These are phyloP conservation scores for Lissonota sp. DNA, from an alignment of 2,888 invertebrate species.

Conservation along the genomic window DNA sequence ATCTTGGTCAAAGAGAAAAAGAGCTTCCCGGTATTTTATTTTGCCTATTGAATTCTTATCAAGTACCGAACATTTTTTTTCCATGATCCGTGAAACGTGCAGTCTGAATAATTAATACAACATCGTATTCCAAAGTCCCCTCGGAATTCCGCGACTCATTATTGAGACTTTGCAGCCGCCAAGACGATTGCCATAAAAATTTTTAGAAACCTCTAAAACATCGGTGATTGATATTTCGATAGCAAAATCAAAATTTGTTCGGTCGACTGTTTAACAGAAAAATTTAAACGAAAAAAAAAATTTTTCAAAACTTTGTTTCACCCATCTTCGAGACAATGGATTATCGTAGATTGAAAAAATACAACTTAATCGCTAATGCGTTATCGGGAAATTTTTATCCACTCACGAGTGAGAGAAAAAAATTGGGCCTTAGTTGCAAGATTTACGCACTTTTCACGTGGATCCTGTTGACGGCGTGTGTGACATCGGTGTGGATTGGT, in stretches of 20 bases:
- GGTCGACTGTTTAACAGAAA: background rate
- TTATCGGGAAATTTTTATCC: slow-evolving; percentile 71
- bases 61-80: background rate
- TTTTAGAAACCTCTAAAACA: background rate
- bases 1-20: background rate
- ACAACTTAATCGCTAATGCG: slow-evolving; percentile 64
- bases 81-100: slow-evolving; percentile 5
- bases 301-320: background rate
- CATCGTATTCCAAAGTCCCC: slow-evolving; percentile 2
- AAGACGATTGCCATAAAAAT: background rate
- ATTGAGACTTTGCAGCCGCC: slow-evolving; percentile 9
- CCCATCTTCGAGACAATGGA: slow-evolving; percentile 54
- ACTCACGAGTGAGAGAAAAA: background rate
- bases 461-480: slow-evolving; percentile 50
- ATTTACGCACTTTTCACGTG: slow-evolving; percentile 63
- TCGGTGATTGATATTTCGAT: background rate
- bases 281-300: background rate
- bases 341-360: slow-evolving; percentile 65
- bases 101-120: slow-evolving; percentile 44
- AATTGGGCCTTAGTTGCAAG: background rate
- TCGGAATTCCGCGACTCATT: slow-evolving; percentile 10
- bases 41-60: background rate
- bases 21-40: background rate
- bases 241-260: background rate
- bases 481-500: slow-evolving; percentile 13